Conservation (phyloP, 2,113 vertebrate species). For the Hyperopisus bebe region DNA sequence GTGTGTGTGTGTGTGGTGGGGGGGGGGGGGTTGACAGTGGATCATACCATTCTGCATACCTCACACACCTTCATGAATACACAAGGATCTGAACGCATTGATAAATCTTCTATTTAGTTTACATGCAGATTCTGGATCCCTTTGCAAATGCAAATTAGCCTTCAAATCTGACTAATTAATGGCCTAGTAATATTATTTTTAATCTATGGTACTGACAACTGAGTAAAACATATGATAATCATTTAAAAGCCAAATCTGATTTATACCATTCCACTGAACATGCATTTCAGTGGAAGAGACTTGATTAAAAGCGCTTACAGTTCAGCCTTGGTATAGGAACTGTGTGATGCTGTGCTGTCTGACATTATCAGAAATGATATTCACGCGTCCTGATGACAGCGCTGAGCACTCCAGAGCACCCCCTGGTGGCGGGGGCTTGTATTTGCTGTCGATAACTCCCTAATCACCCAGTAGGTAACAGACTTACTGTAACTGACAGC, state of each 20-base stretch:
- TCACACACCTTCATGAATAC: neutral
- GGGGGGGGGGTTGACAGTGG: neutral
- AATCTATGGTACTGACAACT: conserved; percentile 25
- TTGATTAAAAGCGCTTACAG: neutral
- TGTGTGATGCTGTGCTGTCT: neutral
- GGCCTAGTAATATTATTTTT: conserved; percentile 27
- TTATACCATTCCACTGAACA: conserved; percentile 1
- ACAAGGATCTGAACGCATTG: neutral
- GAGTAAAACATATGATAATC: conserved; percentile 27
- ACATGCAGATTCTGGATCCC: conserved; percentile 15
- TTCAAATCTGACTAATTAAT: conserved; percentile 26
- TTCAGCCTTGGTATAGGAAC: neutral
- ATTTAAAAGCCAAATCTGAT: conserved; percentile 11
- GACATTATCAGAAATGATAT: neutral
- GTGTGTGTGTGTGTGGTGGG: no score
- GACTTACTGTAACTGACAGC: neutral
- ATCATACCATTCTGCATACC: neutral
- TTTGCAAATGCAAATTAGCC: conserved; percentile 30
- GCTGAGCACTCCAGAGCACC: neutral
- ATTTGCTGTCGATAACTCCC: neutral
- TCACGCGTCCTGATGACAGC: neutral
- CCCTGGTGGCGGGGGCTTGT: neutral
- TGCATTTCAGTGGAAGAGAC: neutral
- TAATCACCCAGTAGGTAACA: neutral
- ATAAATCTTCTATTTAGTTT: conserved; percentile 2